Base-by-base conservation (phyloP, 2,113 vertebrate species). In the Chitala chitala region DNA sequence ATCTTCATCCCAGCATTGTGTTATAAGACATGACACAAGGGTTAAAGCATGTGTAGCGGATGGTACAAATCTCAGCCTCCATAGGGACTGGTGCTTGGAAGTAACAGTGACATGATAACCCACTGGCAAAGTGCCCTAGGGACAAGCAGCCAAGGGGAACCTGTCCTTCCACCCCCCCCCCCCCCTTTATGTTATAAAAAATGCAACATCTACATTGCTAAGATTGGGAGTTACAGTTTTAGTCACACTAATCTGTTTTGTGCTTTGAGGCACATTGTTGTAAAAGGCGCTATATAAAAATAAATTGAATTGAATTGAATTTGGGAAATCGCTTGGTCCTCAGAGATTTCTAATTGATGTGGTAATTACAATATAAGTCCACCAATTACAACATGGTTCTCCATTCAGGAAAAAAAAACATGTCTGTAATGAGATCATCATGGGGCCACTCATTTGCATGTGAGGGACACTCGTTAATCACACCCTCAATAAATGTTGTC, bases 361-460 rank as follows among this genome's bases (percentile, higher is more conserved):
- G n/a, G 31, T 63, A 63, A 63, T 38, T 63, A 63, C 59, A 63
- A 63, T 63, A n/a, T n/a, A 63, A 63, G 38, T 63, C 59, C 59
- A 36, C 38, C 59, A 33, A 36, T 63, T 63, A 63, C 38, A 63
- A 63, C 48, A 7, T 55, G 56, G 40, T 33, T 26, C 44, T 24
- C 22, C 26, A 36, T 24, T 53, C 69, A 53, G 7, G 54, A 31
- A 20, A 8, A 24, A 20, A 69, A 31, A 53, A 51, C 17, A 15
- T 26, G 22, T 15, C 24, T 0, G n/a, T 33, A 50, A 50, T 50
- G 24, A 54, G 69, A 71, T 68, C 46, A 48, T n/a, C 55, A 42
- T 20, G 4, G 72, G 72, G 58, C 31, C 1, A 42, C 46, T 73
- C 44, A 73, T 73, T 64, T 51, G 58, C 72, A 33, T 74, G 59